Percentiles rank a stretch among this genome's conserved stretches.
These are phyloP conservation scores for Sylvilagus floridanus DNA, from an alignment of 2,797 vertebrate species.

Conservation along the genomic window DNA sequence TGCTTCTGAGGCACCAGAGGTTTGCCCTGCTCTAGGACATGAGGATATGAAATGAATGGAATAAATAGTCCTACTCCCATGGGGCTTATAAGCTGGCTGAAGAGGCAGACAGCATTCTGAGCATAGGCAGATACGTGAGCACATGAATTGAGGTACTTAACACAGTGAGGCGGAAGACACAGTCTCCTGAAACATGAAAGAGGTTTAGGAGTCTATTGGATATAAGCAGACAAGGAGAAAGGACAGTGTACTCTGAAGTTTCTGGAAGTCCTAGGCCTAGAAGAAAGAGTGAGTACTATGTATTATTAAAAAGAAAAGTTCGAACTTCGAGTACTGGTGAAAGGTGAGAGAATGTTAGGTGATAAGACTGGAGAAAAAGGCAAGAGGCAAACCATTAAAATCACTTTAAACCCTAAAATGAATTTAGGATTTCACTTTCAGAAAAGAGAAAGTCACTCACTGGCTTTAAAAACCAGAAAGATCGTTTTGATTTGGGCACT, in stretches of 20 bases:
- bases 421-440: neutral
- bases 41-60: neutral
- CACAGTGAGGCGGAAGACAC: accelerated
- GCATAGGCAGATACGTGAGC: neutral
- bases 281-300: neutral
- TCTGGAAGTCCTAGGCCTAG: neutral
- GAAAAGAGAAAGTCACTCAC: neutral
- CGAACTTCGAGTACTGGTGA: neutral
- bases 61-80: neutral
- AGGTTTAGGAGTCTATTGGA: neutral
- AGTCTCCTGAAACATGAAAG: neutral
- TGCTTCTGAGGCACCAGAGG: neutral
- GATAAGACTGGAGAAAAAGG: neutral
- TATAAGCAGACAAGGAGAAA: no score
- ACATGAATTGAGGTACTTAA: neutral
- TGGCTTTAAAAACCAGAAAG: neutral
- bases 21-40: neutral
- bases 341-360: neutral
- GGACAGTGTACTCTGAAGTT: neutral
- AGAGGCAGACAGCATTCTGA: neutral
- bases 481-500: neutral
- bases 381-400: neutral
- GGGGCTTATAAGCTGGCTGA: neutral
- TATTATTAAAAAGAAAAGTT: neutral
- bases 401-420: neutral